These are phyloP conservation scores for Harmothoe impar DNA, from an alignment of 2,888 invertebrate genomes.

Conservation along the genomic window DNA sequence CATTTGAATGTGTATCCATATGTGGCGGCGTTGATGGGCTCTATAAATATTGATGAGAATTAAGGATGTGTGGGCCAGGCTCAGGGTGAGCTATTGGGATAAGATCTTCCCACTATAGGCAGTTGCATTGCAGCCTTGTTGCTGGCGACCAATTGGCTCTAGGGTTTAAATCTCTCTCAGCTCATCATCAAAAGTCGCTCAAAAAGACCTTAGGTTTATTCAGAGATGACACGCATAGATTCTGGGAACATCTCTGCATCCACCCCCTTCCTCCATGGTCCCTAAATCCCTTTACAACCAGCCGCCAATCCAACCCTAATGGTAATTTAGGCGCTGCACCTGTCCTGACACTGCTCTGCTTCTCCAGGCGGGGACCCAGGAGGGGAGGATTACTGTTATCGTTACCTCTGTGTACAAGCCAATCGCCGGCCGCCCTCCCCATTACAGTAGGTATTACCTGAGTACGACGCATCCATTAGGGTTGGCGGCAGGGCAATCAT, in stretches of 20 bases:
- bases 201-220: neutral
- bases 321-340: too few species aligned
- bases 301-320: too few species aligned
- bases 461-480: conserved; percentile 54
- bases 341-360: neutral
- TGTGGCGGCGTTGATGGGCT: neutral
- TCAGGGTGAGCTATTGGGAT: too few species aligned
- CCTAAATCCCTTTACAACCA: too few species aligned
- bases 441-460: conserved; percentile 33
- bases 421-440: neutral
- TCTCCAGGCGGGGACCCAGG: neutral
- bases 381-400: neutral
- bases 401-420: conserved; percentile 32
- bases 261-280: too few species aligned
- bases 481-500: conserved; percentile 50
- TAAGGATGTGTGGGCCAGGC: neutral
- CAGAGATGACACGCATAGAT: conserved; percentile 5
- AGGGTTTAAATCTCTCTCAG: neutral
- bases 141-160: too few species aligned
- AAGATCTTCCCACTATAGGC: too few species aligned
- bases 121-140: too few species aligned
- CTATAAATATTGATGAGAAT: conserved; percentile 57
- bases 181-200: neutral
- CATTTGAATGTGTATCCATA: conserved; percentile 41
- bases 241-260: neutral